Percentiles rank a stretch among this genome's conserved stretches.
phyloP scores from a whole-genome alignment of 2,797 vertebrate species.

The Fratercula arctica region DNA sequence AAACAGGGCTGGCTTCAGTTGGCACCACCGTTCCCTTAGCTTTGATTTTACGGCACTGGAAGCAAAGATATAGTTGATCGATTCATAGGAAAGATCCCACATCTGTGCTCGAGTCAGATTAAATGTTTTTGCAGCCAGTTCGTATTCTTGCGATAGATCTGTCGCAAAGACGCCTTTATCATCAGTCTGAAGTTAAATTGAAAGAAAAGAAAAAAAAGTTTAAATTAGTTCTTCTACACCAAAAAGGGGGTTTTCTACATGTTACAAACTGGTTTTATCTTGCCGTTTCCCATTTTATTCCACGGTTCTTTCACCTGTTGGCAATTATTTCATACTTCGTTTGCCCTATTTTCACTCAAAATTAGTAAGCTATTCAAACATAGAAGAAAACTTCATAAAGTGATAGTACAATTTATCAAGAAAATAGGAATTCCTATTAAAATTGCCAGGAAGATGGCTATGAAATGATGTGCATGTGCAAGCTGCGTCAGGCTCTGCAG shows the following conservation, averaged over 20 bases:
- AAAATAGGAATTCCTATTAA: neutral
- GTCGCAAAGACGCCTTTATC: slow-evolving; percentile 97
- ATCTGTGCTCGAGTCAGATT: slow-evolving; percentile 82
- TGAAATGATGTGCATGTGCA: neutral
- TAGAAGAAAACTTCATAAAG: neutral
- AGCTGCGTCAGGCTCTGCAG: neutral
- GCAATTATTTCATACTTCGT: neutral
- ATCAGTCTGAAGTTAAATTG: slow-evolving; percentile 84
- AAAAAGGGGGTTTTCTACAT: neutral
- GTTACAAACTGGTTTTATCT: neutral
- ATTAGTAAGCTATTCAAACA: neutral
- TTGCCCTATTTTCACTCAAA: neutral
- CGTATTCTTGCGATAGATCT: slow-evolving; percentile 91
- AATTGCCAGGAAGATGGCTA: neutral
- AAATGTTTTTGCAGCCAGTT: slow-evolving; percentile 89
- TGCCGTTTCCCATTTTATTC: neutral
- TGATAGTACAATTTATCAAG: neutral
- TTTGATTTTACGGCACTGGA: slow-evolving; percentile 80
- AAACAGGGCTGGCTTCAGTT: slow-evolving; percentile 77
- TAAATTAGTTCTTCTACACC: neutral
- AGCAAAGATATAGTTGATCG: slow-evolving; percentile 89
- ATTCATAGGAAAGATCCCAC: slow-evolving; percentile 89
- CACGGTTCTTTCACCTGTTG: neutral
- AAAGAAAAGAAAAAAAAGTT: neutral
- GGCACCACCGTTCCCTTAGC: slow-evolving; percentile 85